A percentile compares a stretch with the other conserved stretches of the same genome.
Conservation (phyloP, 2,797 vertebrate genomes). For the Tapera naevia region DNA sequence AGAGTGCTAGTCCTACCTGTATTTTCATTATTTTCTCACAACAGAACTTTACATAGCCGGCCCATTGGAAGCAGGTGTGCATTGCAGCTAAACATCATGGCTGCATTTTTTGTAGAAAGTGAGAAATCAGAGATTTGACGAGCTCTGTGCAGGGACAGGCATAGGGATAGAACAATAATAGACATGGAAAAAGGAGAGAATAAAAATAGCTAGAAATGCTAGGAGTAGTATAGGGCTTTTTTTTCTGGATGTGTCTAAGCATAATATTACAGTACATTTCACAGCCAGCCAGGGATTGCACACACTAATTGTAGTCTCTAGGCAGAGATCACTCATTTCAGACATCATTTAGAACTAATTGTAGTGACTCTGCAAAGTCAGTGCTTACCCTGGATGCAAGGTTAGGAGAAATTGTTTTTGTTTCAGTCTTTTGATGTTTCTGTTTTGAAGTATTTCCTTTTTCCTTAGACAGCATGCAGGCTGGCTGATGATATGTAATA, state of each 20-base stretch:
- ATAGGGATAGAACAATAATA: not conserved
- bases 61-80: not conserved
- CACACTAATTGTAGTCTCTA: not conserved
- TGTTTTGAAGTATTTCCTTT: conserved; percentile 18
- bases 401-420: not conserved
- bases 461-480: not conserved
- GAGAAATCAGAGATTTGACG: not conserved
- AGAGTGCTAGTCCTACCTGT: not conserved
- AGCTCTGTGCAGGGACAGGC: not conserved
- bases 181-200: not conserved
- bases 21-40: not conserved
- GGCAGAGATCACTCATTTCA: conserved; percentile 29
- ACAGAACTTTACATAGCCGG: not conserved
- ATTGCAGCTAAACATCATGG: not conserved
- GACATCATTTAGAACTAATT: conserved; percentile 42
- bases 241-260: not conserved
- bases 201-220: not conserved
- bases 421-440: conserved; percentile 30
- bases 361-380: conserved; percentile 24
- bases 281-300: not conserved
- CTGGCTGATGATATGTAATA: not conserved
- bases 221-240: not conserved
- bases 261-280: conserved; percentile 20
- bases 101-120: not conserved
- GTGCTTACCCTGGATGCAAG: not conserved